phyloP scores from a whole-genome alignment of 2,797 vertebrate genomes.

The Leuciscus waleckii region DNA sequence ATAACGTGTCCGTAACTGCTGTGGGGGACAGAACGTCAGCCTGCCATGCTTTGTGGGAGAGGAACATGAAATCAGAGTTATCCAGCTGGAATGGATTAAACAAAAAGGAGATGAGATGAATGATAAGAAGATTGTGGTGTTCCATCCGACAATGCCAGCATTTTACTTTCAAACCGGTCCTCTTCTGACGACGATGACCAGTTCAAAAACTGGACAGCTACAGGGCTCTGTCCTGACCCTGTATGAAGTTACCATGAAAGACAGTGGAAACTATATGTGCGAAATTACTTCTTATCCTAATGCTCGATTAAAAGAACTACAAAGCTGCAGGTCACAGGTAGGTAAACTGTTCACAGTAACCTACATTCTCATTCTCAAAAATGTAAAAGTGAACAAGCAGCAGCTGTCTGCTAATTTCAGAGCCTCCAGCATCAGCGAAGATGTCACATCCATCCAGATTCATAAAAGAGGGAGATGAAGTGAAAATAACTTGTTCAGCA shows the following conservation, averaged over 20 bases:
- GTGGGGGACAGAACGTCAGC: constrained; percentile 59
- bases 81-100: constrained; percentile 68
- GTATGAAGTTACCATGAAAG: constrained; percentile 15
- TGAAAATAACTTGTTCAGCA: constrained; percentile 57
- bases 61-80: rapidly evolving
- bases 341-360: constrained; percentile 34
- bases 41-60: constrained; percentile 60
- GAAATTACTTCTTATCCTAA: constrained; percentile 60
- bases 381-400: neutral
- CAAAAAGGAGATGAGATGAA: neutral
- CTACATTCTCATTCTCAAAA: neutral
- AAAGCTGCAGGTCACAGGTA: constrained; percentile 71
- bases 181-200: constrained; percentile 6
- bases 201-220: rapidly evolving
- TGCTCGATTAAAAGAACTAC: constrained; percentile 36
- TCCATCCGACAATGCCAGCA: rapidly evolving
- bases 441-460: constrained; percentile 1
- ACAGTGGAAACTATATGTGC: constrained; percentile 70
- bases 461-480: constrained; percentile 57
- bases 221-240: constrained; percentile 63
- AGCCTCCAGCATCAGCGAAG: constrained; percentile 26
- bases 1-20: constrained; percentile 44
- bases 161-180: neutral
- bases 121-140: constrained; percentile 61
- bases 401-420: constrained; percentile 11